Evolutionary conservation across 2,797 vertebrate genomes (phyloP).

Genomic region (Rhyacichthys aspro): DNA sequence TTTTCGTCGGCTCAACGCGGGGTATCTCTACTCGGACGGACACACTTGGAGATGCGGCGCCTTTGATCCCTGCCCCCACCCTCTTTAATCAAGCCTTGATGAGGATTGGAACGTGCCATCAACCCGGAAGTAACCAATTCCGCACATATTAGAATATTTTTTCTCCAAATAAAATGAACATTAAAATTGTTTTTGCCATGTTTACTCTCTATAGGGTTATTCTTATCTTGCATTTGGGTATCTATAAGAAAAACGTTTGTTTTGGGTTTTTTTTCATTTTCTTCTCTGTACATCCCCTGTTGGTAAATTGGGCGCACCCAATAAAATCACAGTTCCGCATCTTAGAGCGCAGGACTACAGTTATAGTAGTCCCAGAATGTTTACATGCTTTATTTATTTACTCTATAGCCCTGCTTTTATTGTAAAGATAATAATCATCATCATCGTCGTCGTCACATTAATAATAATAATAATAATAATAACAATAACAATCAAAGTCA

Average conservation of each 20-base stretch:
- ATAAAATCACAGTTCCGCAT: constrained; percentile 39
- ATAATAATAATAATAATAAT: too few species aligned
- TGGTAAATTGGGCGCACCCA: constrained; percentile 51
- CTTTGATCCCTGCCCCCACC: constrained; percentile 73
- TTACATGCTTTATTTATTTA: too few species aligned
- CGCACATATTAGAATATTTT: background rate
- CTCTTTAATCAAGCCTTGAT: constrained; percentile 72
- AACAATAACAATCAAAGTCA: too few species aligned
- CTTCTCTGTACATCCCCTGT: constrained; percentile 43
- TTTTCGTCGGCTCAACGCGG: constrained; percentile 20
- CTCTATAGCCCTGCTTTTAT: too few species aligned
- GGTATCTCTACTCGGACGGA: constrained; percentile 7
- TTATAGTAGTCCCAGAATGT: background rate
- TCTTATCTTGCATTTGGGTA: too few species aligned
- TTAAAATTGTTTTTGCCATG: background rate
- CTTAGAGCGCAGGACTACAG: background rate
- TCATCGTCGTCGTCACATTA: too few species aligned
- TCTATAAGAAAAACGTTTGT: background rate
- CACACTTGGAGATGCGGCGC: constrained; percentile 51
- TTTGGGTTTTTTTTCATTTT: too few species aligned
- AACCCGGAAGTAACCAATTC: constrained; percentile 67
- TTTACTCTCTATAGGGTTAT: background rate
- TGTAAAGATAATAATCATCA: too few species aligned
- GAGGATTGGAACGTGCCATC: constrained; percentile 70
- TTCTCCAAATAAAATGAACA: background rate